A percentile compares a stretch with the other conserved stretches of the same genome.
Evolutionary conservation across 2,888 invertebrate species (phyloP).

Genomic region (Drosophila borealis): DNA sequence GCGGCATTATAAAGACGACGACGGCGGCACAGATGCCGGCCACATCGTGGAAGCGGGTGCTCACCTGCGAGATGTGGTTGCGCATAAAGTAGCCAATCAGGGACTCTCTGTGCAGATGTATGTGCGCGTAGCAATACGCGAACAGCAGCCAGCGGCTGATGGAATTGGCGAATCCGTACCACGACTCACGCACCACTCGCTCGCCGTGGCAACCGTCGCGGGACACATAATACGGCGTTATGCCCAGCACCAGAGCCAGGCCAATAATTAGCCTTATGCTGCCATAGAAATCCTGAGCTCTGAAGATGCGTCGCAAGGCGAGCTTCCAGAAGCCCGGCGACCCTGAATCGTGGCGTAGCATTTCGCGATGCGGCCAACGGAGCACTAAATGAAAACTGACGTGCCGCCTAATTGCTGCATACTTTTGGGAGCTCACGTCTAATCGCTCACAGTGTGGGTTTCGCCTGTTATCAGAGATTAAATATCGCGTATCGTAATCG

Average conservation of each 20-base stretch:
- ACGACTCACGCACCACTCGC: constrained; percentile 40
- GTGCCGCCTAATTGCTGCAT: constrained; percentile 11
- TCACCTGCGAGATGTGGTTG: constrained; percentile 53
- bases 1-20: constrained; percentile 56
- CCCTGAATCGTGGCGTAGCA: constrained; percentile 34
- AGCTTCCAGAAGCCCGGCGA: constrained; percentile 20
- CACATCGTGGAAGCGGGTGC: constrained; percentile 50
- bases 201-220: constrained; percentile 12
- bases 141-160: constrained; percentile 61
- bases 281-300: constrained; percentile 49
- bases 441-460: constrained; percentile 28
- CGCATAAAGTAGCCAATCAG: constrained; percentile 67
- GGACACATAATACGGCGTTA: constrained; percentile 57
- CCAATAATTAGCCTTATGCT: constrained; percentile 51
- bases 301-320: constrained; percentile 20
- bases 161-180: constrained; percentile 64
- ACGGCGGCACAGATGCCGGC: constrained; percentile 49
- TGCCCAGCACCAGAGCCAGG: constrained; percentile 50
- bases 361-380: constrained; percentile 13
- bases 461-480: constrained; percentile 51
- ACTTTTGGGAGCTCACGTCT: constrained; percentile 13
- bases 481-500: constrained; percentile 35
- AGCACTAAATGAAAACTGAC: constrained; percentile 27
- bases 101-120: constrained; percentile 43
- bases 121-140: constrained; percentile 58